Base-by-base conservation (phyloP, 2,797 vertebrate species). In the Tenualosa thibaudeaui region DNA sequence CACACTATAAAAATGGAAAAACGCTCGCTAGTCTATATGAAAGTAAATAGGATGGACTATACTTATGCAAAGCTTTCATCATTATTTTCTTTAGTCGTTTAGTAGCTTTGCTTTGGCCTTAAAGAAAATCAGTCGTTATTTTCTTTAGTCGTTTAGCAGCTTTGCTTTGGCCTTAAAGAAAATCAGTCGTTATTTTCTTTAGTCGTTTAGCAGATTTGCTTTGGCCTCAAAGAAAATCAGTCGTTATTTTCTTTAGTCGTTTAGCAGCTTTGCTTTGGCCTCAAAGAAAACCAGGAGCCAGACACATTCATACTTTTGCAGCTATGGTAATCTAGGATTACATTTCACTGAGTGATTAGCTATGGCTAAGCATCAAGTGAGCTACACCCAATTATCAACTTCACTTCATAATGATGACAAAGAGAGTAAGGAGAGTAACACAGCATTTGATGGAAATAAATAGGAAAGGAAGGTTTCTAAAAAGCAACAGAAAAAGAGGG, bases 401-500 rank as follows among this genome's bases (percentile, higher is more conserved):
- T 65, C 3, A 65, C 10, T 12, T 65, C 9, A 65, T 26, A 65
- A 65, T 65, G 9, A 26, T 31, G 10, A 31, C 24, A 65, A 26
- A 10, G 9, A 1, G n/a, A 62, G 60, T n/a, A 24, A 62, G 8
- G 60, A 31, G 1, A 31, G 1, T 17, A 1, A 26, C 12, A 31
- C 2, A 75, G 4, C 31, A 5, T 3, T 13, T 2, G 5, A 75
- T 5, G 4, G 12, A 75, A 37, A 5, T 40, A 75, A 24, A 24
- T n/a, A 22, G 12, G 62, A 65, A 22, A 19, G 24, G 24, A 62
- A 62, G 26, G 22, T 31, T 26, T 31, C 1, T 8, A 65, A 65
- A 65, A 65, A 31, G n/a, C 24, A 24, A n/a, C 15, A 53, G 2
- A 26, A 46, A 65, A 15, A 50, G 84, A 50, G 84, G 86, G 81